Percentiles rank a stretch among this genome's conserved stretches.
Evolutionary conservation across 2,888 invertebrate genomes (phyloP).

Genomic region (Xylocampa areola): DNA sequence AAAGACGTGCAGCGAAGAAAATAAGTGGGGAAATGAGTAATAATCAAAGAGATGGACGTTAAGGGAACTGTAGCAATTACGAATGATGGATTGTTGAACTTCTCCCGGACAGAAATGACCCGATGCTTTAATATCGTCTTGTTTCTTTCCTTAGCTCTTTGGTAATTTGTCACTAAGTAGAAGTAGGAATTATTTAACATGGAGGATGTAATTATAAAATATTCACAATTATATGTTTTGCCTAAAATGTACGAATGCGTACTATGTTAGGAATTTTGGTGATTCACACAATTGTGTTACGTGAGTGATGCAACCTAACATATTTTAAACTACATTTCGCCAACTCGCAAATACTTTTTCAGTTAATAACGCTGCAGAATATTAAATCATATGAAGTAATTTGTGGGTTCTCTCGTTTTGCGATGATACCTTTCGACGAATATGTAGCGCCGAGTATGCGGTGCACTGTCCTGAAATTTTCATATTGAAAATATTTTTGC

Average conservation of each 20-base stretch:
- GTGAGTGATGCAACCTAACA: constrained; percentile 11
- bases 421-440: constrained; percentile 34
- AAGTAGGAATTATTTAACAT: no score
- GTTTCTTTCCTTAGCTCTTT: constrained; percentile 75
- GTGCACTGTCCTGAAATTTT: constrained; percentile 41
- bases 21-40: constrained; percentile 58
- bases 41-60: constrained; percentile 80
- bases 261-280: constrained; percentile 1
- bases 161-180: constrained; percentile 75
- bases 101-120: constrained; percentile 76
- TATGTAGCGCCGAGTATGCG: constrained; percentile 24
- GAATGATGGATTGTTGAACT: constrained; percentile 84
- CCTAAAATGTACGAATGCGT: no score
- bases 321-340: constrained; percentile 24
- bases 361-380: constrained; percentile 36
- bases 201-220: no score
- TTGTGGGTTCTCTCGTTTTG: constrained; percentile 40
- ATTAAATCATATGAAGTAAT: constrained; percentile 50
- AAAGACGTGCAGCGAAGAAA: constrained; percentile 30
- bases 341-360: constrained; percentile 36
- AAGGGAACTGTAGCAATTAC: constrained; percentile 79
- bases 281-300: constrained; percentile 8
- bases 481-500: constrained; percentile 48
- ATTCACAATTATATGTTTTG: no score
- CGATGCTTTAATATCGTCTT: constrained; percentile 80